phyloP scores from a whole-genome alignment of 30 jellyfish, hydroid and myxozoan genomes.

The Aurelia aurita region DNA sequence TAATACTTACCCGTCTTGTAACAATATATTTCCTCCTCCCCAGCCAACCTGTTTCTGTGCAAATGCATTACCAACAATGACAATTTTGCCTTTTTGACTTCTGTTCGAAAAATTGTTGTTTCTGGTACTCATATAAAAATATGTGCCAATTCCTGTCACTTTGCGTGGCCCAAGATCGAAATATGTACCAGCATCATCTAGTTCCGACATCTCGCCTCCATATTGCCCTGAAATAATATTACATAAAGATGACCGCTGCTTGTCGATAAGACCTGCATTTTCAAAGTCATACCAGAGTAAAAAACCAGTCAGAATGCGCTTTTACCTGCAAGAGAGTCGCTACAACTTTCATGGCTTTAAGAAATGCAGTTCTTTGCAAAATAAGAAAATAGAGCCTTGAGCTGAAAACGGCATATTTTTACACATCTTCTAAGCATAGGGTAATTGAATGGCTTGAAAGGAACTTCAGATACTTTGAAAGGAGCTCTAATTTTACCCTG shows the following conservation, averaged over 20 bases:
- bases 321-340: too few relatives aligned
- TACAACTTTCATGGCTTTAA: too few relatives aligned
- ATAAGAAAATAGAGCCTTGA: too few relatives aligned
- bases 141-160: constrained; percentile 86
- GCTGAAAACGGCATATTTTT: too few relatives aligned
- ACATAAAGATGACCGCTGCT: background rate
- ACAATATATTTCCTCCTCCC: constrained; percentile 80
- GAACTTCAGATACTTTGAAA: too few relatives aligned
- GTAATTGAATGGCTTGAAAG: too few relatives aligned
- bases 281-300: too few relatives aligned
- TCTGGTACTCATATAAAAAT: constrained; percentile 87
- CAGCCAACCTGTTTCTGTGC: constrained; percentile 80
- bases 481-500: too few relatives aligned
- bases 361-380: too few relatives aligned
- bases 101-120: constrained; percentile 92
- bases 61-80: constrained; percentile 43
- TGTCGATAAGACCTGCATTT: too few relatives aligned
- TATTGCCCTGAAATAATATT: constrained; percentile 56
- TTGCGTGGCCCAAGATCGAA: constrained; percentile 94
- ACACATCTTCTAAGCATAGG: too few relatives aligned
- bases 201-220: constrained; percentile 93
- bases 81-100: constrained; percentile 89
- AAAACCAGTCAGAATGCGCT: too few relatives aligned
- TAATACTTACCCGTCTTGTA: constrained; percentile 66
- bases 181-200: constrained; percentile 97